phyloP scores from a whole-genome alignment of 2,113 vertebrate species.

The Bungarus multicinctus region DNA sequence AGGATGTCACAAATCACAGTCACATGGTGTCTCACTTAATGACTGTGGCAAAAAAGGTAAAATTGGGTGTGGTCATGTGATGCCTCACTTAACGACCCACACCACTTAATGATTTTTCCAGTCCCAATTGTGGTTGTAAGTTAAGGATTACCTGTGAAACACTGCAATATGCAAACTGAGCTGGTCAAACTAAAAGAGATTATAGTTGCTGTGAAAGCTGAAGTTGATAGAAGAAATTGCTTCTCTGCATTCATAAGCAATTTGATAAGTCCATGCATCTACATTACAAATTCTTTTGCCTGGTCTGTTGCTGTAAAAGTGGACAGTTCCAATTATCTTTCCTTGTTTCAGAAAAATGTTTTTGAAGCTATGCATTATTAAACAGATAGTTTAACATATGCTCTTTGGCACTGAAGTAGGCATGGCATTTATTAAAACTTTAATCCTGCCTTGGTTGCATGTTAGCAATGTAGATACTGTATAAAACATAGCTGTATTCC shows the following conservation, averaged over 20 bases:
- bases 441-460: background rate
- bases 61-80: no score
- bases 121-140: no score
- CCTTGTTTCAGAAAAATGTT: background rate
- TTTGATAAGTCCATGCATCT: slow-evolving; percentile 20
- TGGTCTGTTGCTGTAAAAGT: background rate
- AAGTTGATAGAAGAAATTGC: slow-evolving; percentile 33
- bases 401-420: background rate
- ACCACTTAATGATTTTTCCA: no score
- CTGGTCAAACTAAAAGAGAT: slow-evolving; percentile 29
- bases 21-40: no score
- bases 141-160: background rate
- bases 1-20: no score
- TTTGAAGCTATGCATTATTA: background rate
- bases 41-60: no score
- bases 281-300: slow-evolving; percentile 27
- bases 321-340: background rate
- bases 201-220: slow-evolving; percentile 35
- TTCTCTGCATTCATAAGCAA: slow-evolving; percentile 1
- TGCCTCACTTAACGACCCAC: no score
- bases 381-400: background rate
- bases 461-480: slow-evolving; percentile 17
- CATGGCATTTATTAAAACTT: slow-evolving; percentile 8
- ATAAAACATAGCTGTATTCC: background rate
- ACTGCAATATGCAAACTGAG: background rate